Conservation (phyloP, 2,797 vertebrate species). For the Meda fulgida region DNA sequence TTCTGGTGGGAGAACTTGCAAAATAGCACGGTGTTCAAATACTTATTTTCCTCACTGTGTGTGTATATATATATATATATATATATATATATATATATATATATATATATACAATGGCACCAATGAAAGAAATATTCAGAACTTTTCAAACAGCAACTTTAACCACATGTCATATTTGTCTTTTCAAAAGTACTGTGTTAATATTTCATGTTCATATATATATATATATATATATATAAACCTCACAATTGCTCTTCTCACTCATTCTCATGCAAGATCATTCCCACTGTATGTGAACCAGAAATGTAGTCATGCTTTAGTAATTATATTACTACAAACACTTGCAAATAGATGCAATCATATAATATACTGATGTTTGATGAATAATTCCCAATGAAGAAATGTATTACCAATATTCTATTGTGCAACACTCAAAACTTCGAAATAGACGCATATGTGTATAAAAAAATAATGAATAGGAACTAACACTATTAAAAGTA, state of each 20-base stretch:
- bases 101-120: neutral
- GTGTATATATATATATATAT: too few species aligned
- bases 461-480: too few species aligned
- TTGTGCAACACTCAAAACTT: too few species aligned
- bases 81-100: too few species aligned
- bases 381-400: neutral
- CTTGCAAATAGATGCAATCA: neutral
- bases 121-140: neutral
- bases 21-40: too few species aligned
- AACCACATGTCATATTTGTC: neutral
- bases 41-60: too few species aligned
- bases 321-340: neutral
- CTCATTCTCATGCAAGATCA: neutral
- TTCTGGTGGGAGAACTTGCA: too few species aligned
- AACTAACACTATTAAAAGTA: neutral
- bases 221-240: too few species aligned
- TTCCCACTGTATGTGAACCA: neutral
- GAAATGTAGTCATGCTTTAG: neutral
- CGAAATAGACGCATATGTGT: too few species aligned
- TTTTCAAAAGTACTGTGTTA: neutral
- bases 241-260: neutral
- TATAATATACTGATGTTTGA: neutral
- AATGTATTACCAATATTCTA: neutral
- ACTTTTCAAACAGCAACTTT: neutral
- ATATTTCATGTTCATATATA: neutral